A percentile compares a stretch with the other conserved stretches of the same genome.
These are phyloP conservation scores for Tretioscincus oriximinensis DNA, from an alignment of 2,113 vertebrate species.

Conservation along the genomic window DNA sequence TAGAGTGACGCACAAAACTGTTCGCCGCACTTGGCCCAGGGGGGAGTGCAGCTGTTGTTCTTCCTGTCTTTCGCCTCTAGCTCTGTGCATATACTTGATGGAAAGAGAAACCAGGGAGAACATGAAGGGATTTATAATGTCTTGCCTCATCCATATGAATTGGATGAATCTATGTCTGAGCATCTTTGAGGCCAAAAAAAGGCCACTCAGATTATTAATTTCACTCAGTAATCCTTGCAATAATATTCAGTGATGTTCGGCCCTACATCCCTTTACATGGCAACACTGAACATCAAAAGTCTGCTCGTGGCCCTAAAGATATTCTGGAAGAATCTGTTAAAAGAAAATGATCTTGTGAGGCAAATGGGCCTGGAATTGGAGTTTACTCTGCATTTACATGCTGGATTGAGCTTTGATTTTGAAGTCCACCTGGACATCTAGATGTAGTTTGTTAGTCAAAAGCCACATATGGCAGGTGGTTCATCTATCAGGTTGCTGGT, in stretches of 20 bases:
- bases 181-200: constrained; percentile 9
- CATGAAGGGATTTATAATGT: background rate
- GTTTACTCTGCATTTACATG: background rate
- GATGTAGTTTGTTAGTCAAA: constrained; percentile 3
- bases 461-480: background rate
- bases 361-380: background rate
- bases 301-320: background rate
- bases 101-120: constrained; percentile 12
- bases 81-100: background rate
- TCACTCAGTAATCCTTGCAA: constrained; percentile 3
- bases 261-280: background rate
- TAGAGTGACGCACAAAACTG: constrained; percentile 33
- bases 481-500: background rate
- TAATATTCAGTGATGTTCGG: background rate
- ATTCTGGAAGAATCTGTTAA: background rate
- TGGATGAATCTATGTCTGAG: constrained; percentile 46
- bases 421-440: background rate
- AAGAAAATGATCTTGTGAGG: background rate
- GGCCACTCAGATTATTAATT: background rate
- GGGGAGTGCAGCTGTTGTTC: constrained; percentile 49
- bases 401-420: background rate
- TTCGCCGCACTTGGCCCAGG: constrained; percentile 32
- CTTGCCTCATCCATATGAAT: constrained; percentile 7
- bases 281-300: background rate
- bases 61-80: constrained; percentile 47